phyloP scores from a whole-genome alignment of 2,113 vertebrate species.

The Sceloporus tristichus region DNA sequence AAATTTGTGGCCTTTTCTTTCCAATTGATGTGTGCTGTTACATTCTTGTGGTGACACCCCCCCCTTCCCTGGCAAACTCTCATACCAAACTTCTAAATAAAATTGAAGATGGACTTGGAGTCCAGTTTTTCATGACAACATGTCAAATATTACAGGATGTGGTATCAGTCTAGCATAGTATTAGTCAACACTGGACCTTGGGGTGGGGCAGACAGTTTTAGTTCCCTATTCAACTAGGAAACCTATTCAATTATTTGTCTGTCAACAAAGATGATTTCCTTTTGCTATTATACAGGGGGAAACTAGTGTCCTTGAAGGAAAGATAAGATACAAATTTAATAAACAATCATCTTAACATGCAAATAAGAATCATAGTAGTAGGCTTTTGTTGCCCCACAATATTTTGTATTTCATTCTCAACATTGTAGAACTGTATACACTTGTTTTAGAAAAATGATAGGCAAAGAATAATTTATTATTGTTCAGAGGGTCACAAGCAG shows the following conservation, averaged over 20 bases:
- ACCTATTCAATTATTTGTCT: not conserved
- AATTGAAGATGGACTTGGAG: too few species aligned
- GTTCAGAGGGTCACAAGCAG: accelerated
- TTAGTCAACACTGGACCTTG: too few species aligned
- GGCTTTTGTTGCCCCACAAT: not conserved
- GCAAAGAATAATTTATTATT: not conserved
- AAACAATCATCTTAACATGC: not conserved
- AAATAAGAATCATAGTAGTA: not conserved
- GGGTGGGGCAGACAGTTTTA: not conserved
- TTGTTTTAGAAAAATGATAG: not conserved
- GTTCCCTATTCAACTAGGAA: not conserved
- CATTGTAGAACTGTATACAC: not conserved
- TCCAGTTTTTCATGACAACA: too few species aligned
- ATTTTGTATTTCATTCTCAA: not conserved
- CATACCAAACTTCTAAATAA: too few species aligned
- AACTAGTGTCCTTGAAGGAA: not conserved
- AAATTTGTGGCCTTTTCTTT: too few species aligned
- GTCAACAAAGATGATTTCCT: not conserved
- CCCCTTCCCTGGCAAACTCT: too few species aligned
- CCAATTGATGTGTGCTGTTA: too few species aligned
- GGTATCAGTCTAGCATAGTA: not conserved
- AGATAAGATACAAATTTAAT: not conserved
- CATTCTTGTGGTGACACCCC: too few species aligned
- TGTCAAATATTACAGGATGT: too few species aligned
- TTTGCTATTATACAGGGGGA: too few species aligned